Evolutionary conservation across 2,888 invertebrate genomes (phyloP).

Genomic region (Acanthoscelides obtectus): DNA sequence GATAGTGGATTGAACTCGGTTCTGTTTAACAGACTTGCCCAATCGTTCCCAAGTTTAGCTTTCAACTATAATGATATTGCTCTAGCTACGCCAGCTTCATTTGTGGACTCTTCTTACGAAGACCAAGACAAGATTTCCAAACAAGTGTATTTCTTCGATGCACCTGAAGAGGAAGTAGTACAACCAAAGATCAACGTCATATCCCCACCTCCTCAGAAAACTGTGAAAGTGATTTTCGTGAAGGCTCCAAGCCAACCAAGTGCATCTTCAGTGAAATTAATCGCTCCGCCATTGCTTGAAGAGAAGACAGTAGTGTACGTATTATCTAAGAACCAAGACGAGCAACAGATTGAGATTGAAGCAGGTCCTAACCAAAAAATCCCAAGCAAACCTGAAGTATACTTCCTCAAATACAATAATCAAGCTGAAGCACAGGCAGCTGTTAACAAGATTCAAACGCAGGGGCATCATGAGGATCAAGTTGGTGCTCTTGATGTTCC

Average conservation of each 20-base stretch:
- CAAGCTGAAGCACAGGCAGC: constrained; percentile 52
- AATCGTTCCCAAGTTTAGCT: neutral
- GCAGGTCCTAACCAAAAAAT: constrained; percentile 66
- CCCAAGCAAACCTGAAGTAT: constrained; percentile 83
- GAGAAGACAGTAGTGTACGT: constrained; percentile 45
- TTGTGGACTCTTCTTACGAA: neutral
- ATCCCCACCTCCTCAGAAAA: constrained; percentile 39
- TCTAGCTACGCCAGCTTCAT: neutral
- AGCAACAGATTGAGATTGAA: constrained; percentile 57
- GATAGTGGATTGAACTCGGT: neutral
- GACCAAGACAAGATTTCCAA: constrained; percentile 29
- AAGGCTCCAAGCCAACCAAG: constrained; percentile 40
- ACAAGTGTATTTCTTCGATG: constrained; percentile 40
- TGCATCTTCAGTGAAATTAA: constrained; percentile 30
- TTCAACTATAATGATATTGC: neutral
- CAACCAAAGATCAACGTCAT: constrained; percentile 26
- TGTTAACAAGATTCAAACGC: constrained; percentile 27
- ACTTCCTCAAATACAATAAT: constrained; percentile 81
- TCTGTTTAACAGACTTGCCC: neutral
- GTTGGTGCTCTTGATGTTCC: constrained; percentile 2
- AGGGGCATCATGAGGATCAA: constrained; percentile 11
- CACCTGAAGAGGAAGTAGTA: constrained; percentile 35
- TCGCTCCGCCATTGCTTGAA: constrained; percentile 22
- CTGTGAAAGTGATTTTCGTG: constrained; percentile 49
- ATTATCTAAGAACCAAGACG: constrained; percentile 53